phyloP scores from a whole-genome alignment of 2,113 vertebrate genomes.

The Oncorhynchus gorbuscha region DNA sequence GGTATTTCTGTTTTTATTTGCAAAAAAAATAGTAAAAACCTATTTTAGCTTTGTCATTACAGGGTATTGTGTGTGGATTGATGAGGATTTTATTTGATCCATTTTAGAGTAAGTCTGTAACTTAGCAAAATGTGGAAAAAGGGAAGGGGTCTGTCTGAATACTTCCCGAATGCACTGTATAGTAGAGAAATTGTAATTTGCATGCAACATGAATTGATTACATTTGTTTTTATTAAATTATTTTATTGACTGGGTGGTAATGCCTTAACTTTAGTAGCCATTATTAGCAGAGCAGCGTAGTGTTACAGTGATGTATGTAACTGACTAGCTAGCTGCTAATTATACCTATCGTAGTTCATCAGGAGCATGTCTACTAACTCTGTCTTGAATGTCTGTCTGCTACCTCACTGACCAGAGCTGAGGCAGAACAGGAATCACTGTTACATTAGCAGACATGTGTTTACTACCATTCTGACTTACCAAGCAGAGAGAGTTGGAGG shows the following conservation, averaged over 20 bases:
- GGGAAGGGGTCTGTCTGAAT: no score
- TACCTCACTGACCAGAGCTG: conserved; percentile 56
- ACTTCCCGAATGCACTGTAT: no score
- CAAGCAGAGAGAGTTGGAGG: conserved; percentile 52
- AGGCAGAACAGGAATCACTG: conserved; percentile 49
- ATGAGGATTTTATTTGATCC: no score
- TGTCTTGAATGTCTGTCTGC: conserved; percentile 56
- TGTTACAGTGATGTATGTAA: conserved; percentile 61
- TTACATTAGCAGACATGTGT: conserved; percentile 54
- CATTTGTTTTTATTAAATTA: conserved; percentile 22
- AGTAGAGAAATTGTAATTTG: no score
- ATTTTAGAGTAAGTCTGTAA: no score
- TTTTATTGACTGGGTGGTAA: conserved; percentile 14
- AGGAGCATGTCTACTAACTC: conserved; percentile 54
- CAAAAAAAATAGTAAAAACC: no score
- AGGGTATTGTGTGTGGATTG: no score
- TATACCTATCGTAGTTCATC: conserved; percentile 64
- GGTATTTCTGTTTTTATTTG: no score
- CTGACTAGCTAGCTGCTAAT: conserved; percentile 61
- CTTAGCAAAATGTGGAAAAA: no score
- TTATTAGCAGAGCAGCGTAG: conserved; percentile 54
- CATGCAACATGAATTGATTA: no score
- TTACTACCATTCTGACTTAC: conserved; percentile 56
- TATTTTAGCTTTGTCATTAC: no score
- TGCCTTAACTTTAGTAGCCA: conserved; percentile 65